phyloP scores from a whole-genome alignment of 2,888 invertebrate genomes.

The Pterostichus niger region DNA sequence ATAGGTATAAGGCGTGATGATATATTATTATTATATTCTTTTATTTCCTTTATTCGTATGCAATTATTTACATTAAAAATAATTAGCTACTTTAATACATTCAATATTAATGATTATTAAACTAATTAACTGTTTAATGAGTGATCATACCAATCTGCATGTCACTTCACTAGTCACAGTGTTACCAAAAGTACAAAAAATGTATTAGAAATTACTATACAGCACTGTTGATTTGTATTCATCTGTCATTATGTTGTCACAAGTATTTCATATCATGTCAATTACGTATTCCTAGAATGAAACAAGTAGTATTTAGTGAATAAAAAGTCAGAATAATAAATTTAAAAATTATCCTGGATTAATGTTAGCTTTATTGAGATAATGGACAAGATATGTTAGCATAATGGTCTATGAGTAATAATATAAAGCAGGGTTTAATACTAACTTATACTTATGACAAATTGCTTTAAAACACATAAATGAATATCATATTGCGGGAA shows the following conservation, averaged over 20 bases:
- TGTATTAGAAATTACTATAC: constrained; percentile 22
- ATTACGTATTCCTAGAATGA: constrained; percentile 44
- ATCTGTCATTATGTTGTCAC: constrained; percentile 60
- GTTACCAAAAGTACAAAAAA: constrained; percentile 23
- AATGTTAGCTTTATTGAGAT: constrained; percentile 23
- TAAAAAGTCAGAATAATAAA: constrained; percentile 46
- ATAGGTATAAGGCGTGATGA: too few relatives aligned
- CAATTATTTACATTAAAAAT: too few relatives aligned
- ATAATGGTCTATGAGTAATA: constrained; percentile 41
- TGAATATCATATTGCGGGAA: constrained; percentile 48
- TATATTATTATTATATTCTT: too few relatives aligned
- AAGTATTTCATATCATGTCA: constrained; percentile 50
- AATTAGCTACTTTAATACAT: too few relatives aligned
- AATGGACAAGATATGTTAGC: constrained; percentile 41
- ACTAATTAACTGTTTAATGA: neutral
- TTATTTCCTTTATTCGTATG: too few relatives aligned
- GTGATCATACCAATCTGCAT: too few relatives aligned
- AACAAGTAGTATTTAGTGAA: constrained; percentile 37
- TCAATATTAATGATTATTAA: neutral
- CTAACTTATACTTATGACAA: constrained; percentile 45
- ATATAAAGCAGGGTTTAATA: constrained; percentile 28
- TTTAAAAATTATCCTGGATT: constrained; percentile 32
- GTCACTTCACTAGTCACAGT: too few relatives aligned
- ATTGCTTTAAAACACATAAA: constrained; percentile 55
- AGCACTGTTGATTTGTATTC: constrained; percentile 39